Base-by-base conservation (phyloP, 1,140 invertebrate genomes). In the Thaumatotibia leucotreta region DNA sequence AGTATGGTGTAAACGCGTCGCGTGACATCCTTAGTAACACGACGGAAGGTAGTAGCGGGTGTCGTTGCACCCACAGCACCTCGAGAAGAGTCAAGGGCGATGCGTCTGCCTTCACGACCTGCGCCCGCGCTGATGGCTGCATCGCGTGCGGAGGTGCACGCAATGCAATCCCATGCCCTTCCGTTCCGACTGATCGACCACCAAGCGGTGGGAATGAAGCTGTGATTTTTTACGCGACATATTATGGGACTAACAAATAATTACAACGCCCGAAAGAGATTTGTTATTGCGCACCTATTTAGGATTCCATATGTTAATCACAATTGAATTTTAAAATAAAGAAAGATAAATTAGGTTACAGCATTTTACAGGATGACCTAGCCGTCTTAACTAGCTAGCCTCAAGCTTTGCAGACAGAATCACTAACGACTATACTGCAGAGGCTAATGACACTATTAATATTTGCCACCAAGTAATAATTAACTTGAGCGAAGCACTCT, bases 21-120 rank as follows among this genome's bases (percentile, higher is more conserved):
- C 52, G 10, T 58, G 6, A 31, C n/a, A 27, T n/a, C 52, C 52
- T 29, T 58, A 58, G 27, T 14, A 14, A 8, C n/a, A 14, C 4
- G 22, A 17, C 17, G 17, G n/a, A 29, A 23, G 61, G 14, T 17
- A 29, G 27, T 35, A 31, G 61, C 29, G 22, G 17, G 66, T 63
- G 83, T 84, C 83, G 74, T 82, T 84, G 84, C 76, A 75, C 84
- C 75, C 69, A 23, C 61, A 62, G 64, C 72, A 76, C 73, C 74
- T 81, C 69, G 68, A 20, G 49, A 23, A 33, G 66, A 82, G 77
- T 84, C 82, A 88, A 88, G 83, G 85, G 82, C 83, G 68, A 61
- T 35, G 65, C 65, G 29, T 35, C 27, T 32, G 50, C 52, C 29
- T 31, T 33, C 31, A 10, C 65, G 20, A 31, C 29, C 20, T 58